These are phyloP conservation scores for Trichonephila inaurata DNA, from an alignment of 1,140 invertebrate genomes.

Conservation along the genomic window DNA sequence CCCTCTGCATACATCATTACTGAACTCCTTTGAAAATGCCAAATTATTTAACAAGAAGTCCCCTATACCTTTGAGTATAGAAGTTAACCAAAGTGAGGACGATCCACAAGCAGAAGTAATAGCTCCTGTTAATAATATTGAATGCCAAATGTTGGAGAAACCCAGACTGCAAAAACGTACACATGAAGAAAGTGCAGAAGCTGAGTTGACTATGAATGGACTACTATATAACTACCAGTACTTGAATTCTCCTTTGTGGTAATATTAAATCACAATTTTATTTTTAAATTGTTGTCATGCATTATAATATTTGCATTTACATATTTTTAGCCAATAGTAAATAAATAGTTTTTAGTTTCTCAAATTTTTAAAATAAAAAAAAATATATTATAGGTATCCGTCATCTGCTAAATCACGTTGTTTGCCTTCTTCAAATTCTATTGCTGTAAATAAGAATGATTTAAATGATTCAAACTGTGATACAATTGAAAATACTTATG, in stretches of 20 bases:
- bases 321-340: background rate
- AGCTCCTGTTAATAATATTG: background rate
- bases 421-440: background rate
- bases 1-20: slow-evolving; percentile 59
- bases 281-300: background rate
- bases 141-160: slow-evolving; percentile 44
- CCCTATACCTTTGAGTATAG: background rate
- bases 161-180: slow-evolving; percentile 38
- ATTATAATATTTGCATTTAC: background rate
- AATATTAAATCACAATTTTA: background rate
- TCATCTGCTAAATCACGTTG: background rate
- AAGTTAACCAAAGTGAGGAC: background rate
- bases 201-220: slow-evolving; percentile 28
- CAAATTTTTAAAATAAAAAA: background rate
- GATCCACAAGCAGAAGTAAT: background rate
- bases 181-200: slow-evolving; percentile 54
- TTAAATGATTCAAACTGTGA: slow-evolving; percentile 49
- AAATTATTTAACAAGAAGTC: slow-evolving; percentile 52
- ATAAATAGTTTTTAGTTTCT: background rate
- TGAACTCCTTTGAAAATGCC: slow-evolving; percentile 73
- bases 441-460: slow-evolving; percentile 38
- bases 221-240: slow-evolving; percentile 53
- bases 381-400: slow-evolving; percentile 3
- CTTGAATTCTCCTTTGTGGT: slow-evolving; percentile 49
- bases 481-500: slow-evolving; percentile 44